phyloP scores from a whole-genome alignment of 1,140 invertebrate genomes.

The Gyrodactylus salaris region DNA sequence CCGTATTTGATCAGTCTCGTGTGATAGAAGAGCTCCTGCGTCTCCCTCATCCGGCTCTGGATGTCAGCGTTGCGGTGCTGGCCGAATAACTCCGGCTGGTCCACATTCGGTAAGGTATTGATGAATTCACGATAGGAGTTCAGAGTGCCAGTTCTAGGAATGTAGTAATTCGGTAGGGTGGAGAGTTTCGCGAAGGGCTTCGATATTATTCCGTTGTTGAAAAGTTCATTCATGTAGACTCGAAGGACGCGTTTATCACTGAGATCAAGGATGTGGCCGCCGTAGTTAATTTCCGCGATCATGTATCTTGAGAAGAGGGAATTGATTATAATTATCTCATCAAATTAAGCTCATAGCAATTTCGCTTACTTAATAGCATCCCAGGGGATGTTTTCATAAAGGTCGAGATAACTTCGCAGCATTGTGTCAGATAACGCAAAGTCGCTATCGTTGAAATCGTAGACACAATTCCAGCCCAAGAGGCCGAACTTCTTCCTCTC shows the following conservation, averaged over 20 bases:
- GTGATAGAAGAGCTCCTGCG: constrained; percentile 19
- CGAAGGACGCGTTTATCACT: constrained; percentile 24
- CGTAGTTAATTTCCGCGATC: constrained; percentile 23
- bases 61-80: constrained; percentile 23
- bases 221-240: constrained; percentile 44
- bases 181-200: constrained; percentile 34
- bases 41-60: constrained; percentile 20
- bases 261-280: constrained; percentile 22
- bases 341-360: no score
- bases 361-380: constrained; percentile 26
- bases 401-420: constrained; percentile 40
- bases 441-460: constrained; percentile 51
- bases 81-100: constrained; percentile 42
- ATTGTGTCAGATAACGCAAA: constrained; percentile 52
- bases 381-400: constrained; percentile 34
- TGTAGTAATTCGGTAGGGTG: constrained; percentile 33
- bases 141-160: constrained; percentile 42
- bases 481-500: constrained; percentile 22
- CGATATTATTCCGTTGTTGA: constrained; percentile 32
- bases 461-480: constrained; percentile 23
- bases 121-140: constrained; percentile 42
- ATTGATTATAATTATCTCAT: constrained; percentile 26
- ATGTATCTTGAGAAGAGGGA: constrained; percentile 14
- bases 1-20: constrained; percentile 19
- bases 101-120: constrained; percentile 33